Conservation (phyloP, 1,140 invertebrate genomes). For the Eumeta japonica region DNA sequence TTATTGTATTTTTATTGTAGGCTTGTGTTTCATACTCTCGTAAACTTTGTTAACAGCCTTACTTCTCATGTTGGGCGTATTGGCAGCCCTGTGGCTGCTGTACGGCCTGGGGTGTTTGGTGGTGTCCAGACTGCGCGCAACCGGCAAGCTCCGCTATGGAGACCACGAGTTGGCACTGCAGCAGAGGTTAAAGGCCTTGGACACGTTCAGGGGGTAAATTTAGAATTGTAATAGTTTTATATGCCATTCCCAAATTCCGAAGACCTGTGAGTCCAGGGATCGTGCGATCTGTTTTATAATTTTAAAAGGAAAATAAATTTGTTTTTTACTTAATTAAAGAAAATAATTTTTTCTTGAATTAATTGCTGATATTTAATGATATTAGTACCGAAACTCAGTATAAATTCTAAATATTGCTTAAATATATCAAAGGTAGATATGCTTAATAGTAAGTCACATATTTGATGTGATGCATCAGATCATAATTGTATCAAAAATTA, state of each 20-base stretch:
- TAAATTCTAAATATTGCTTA: no score
- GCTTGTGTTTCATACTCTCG: not conserved
- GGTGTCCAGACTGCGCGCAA: constrained; percentile 34
- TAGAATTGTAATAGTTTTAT: not conserved
- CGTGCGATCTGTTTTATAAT: no score
- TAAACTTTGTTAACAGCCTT: constrained; percentile 25
- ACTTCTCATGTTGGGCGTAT: constrained; percentile 33
- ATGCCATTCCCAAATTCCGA: not conserved
- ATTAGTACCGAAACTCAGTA: no score
- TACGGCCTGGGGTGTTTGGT: constrained; percentile 35
- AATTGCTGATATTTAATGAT: no score
- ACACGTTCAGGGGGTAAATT: constrained; percentile 69
- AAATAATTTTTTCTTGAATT: no score
- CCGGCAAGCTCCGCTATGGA: constrained; percentile 40
- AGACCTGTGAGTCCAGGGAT: not conserved
- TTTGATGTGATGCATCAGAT: no score
- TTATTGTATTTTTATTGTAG: no score
- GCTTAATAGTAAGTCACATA: no score
- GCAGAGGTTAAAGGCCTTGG: constrained; percentile 68
- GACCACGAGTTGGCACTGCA: constrained; percentile 49
- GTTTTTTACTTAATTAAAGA: no score
- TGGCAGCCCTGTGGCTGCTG: constrained; percentile 33
- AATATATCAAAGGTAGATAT: no score
- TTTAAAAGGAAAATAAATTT: constrained; percentile 4
- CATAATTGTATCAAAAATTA: no score